Percentiles rank a stretch among this genome's conserved stretches.
phyloP scores from a whole-genome alignment of 2,113 vertebrate genomes.

The Lynx canadensis region DNA sequence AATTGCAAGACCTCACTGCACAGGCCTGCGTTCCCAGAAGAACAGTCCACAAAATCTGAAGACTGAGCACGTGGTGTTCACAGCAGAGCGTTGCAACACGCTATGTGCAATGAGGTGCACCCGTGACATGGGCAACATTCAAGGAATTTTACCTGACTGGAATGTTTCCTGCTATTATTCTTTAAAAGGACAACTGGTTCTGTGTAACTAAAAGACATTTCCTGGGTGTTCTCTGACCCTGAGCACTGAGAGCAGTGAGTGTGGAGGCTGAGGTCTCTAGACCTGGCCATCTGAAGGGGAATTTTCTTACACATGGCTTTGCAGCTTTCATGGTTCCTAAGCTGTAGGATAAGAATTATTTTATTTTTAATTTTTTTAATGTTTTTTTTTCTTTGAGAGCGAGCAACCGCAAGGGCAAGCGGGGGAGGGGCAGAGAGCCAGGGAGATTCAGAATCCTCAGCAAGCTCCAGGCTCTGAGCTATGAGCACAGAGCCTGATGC shows the following conservation, averaged over 20 bases:
- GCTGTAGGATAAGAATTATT: not conserved
- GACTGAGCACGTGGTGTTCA: not conserved
- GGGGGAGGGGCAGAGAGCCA: not conserved
- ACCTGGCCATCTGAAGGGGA: not conserved
- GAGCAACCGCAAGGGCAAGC: not conserved
- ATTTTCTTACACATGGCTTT: not conserved
- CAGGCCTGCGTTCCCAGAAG: not conserved
- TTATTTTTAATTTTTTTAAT: not conserved
- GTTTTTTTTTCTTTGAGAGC: not conserved
- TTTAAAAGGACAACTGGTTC: not conserved
- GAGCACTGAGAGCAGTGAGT: not conserved
- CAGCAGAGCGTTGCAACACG: rapidly evolving
- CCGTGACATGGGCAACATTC: not conserved
- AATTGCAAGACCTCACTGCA: not conserved
- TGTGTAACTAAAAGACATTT: not conserved
- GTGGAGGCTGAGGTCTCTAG: not conserved
- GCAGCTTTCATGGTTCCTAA: not conserved
- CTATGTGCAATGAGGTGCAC: not conserved
- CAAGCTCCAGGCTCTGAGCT: not conserved
- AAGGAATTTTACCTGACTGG: not conserved
- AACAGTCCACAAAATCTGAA: not conserved
- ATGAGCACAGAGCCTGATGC: not conserved
- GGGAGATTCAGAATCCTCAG: not conserved
- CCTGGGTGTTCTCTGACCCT: not conserved
- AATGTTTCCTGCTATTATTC: not conserved